A percentile compares a stretch with the other conserved stretches of the same genome.
Conservation (phyloP, 2,797 vertebrate genomes). For the Myotis pilosus region DNA sequence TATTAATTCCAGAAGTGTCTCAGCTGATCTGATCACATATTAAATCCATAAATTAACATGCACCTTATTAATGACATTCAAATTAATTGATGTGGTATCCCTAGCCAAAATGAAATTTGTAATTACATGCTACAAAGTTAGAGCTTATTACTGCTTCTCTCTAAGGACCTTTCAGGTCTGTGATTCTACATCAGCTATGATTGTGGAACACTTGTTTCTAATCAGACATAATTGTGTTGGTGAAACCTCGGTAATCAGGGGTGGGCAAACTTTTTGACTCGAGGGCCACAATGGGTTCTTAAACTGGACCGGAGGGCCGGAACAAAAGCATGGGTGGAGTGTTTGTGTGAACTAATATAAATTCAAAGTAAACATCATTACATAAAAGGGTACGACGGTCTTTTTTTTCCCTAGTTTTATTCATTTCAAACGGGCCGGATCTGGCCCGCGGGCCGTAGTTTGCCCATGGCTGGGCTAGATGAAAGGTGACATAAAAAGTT, state of each 20-base stretch:
- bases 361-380: no score
- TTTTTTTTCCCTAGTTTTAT: no score
- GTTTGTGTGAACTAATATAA: no score
- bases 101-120: constrained; percentile 30
- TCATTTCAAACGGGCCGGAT: no score
- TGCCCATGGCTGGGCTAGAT: no score
- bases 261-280: no score
- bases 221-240: background rate
- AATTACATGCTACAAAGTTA: constrained; percentile 59
- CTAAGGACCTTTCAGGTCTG: background rate
- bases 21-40: constrained; percentile 42
- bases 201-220: background rate
- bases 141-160: background rate
- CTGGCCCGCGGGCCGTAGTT: no score
- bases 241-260: background rate
- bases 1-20: constrained; percentile 32
- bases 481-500: constrained; percentile 87
- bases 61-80: constrained; percentile 38
- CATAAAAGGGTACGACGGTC: no score
- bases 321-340: no score
- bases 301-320: no score
- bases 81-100: constrained; percentile 54
- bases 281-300: no score
- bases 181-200: background rate
- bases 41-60: constrained; percentile 50